A percentile compares a stretch with the other conserved stretches of the same genome.
phyloP scores from a whole-genome alignment of 2,888 invertebrate species.

The Cephus rjabovi region DNA sequence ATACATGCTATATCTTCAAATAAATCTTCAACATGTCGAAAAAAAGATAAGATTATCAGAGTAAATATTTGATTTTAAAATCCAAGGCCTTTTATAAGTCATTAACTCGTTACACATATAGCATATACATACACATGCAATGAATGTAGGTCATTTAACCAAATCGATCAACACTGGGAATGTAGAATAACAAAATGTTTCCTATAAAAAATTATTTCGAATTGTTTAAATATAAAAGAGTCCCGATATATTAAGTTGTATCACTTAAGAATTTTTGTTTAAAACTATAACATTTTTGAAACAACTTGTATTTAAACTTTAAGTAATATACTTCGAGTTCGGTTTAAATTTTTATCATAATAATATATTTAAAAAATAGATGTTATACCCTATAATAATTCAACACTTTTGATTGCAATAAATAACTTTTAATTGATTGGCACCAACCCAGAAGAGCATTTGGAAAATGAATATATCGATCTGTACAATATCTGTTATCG shows the following conservation, averaged over 20 bases:
- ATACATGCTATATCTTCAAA: no score
- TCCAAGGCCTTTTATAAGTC: no score
- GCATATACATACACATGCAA: no score
- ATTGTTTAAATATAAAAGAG: no score
- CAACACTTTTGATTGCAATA: background rate
- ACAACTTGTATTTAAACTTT: background rate
- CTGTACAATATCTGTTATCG: background rate
- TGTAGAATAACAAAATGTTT: no score
- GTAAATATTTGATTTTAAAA: no score
- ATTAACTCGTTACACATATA: no score
- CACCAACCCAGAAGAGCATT: background rate
- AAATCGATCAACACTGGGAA: no score
- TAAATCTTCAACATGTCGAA: no score
- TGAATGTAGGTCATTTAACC: no score
- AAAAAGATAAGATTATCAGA: no score
- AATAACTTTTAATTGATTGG: background rate
- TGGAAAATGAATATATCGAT: background rate
- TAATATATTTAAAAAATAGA: background rate
- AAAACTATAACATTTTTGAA: background rate
- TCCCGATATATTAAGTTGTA: background rate
- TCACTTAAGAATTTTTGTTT: background rate
- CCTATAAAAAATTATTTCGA: no score
- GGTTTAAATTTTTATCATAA: background rate
- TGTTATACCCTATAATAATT: background rate
- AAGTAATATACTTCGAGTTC: background rate